Conservation (phyloP, 2,888 invertebrate species). For the Tetropium fuscum region DNA sequence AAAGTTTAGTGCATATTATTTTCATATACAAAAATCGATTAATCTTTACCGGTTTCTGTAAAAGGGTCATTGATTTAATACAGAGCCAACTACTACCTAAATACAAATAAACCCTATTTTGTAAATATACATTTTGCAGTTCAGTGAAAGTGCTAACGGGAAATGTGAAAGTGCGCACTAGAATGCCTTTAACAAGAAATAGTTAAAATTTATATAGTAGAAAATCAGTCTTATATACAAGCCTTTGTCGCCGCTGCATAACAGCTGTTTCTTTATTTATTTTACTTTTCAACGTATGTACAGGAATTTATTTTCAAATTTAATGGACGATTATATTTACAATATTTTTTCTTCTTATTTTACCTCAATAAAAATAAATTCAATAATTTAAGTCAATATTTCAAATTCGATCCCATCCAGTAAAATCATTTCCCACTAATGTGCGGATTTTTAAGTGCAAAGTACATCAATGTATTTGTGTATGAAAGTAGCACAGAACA, state of each 20-base stretch:
- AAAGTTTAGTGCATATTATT: too few species aligned
- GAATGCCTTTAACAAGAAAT: slow-evolving; percentile 46
- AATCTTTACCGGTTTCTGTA: too few species aligned
- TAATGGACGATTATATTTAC: slow-evolving; percentile 39
- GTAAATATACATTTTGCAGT: not conserved
- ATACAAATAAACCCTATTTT: too few species aligned
- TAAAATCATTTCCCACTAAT: not conserved
- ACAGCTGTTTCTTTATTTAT: slow-evolving; percentile 34
- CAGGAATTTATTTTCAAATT: slow-evolving; percentile 28
- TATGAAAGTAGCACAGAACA: too few species aligned
- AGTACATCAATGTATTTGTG: too few species aligned
- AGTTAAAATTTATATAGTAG: slow-evolving; percentile 54
- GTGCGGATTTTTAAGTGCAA: not conserved
- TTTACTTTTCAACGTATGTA: slow-evolving; percentile 33
- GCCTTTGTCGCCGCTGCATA: slow-evolving; percentile 50
- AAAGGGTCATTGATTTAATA: too few species aligned
- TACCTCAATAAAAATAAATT: not conserved
- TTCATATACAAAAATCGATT: too few species aligned
- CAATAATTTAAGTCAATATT: slow-evolving; percentile 19
- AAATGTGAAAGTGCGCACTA: slow-evolving; percentile 42
- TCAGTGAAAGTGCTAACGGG: slow-evolving; percentile 25
- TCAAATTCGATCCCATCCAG: slow-evolving; percentile 13
- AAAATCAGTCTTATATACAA: slow-evolving; percentile 63
- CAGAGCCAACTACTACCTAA: too few species aligned
- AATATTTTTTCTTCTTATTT: slow-evolving; percentile 16